Evolutionary conservation across 2,888 invertebrate genomes (phyloP).

Genomic region (Athalia cordata): DNA sequence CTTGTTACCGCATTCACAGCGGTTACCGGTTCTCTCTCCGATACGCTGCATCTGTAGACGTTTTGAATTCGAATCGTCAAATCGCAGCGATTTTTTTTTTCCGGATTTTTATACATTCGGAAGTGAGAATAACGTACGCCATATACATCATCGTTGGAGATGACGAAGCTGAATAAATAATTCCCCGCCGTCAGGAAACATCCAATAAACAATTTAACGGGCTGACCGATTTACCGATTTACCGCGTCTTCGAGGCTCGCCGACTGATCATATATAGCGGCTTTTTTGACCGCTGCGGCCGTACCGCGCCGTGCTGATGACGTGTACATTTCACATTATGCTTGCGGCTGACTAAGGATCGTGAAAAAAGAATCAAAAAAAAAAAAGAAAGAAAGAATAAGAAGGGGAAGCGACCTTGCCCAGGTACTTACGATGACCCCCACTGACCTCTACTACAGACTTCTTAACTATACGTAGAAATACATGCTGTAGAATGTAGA

Average conservation of each 20-base stretch:
- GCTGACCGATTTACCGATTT: constrained; percentile 64
- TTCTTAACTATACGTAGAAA: not conserved
- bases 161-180: too few species aligned
- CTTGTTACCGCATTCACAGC: constrained; percentile 24
- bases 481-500: not conserved
- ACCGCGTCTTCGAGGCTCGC: constrained; percentile 28
- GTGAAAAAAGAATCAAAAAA: too few species aligned
- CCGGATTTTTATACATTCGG: too few species aligned
- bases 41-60: not conserved
- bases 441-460: constrained; percentile 19
- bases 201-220: constrained; percentile 58
- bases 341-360: not conserved
- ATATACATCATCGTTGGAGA: too few species aligned
- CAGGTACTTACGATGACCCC: constrained; percentile 13
- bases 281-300: constrained; percentile 36
- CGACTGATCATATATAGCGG: constrained; percentile 46
- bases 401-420: constrained; percentile 33
- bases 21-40: constrained; percentile 26
- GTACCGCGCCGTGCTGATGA: not conserved
- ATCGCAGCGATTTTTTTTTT: too few species aligned
- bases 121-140: too few species aligned
- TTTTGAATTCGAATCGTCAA: not conserved
- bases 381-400: too few species aligned
- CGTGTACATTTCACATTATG: not conserved
- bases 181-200: not conserved